Evolutionary conservation across 2,797 vertebrate species (phyloP), one percentile per base, ranked within the genome.

Genomic region (Pipistrellus pipistrellus): DNA sequence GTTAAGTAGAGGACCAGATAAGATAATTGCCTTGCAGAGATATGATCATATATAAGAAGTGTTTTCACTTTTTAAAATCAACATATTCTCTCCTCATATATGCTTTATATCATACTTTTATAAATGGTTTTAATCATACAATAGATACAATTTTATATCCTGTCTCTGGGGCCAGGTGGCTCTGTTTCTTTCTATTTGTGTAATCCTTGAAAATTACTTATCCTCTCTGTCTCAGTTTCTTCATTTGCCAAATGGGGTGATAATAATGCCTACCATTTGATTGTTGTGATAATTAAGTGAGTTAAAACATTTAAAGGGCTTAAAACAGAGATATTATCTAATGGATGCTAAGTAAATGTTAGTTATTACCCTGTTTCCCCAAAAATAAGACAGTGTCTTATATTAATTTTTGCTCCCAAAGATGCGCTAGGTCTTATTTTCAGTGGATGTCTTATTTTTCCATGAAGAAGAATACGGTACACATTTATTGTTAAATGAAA

Each of bases 51-150:
- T 32, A 32, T 13, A 84, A 41, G 13, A 88, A 94, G n/a, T 69
- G 27, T 89, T 96, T 90, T 92, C 35, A 83, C 46, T 91, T 83
- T 96, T 81, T 57, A 64, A 92, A 84, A 89, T 81, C 72, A 92
- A 92, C 53, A 3, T 23, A 64, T 77, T 35, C 35, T 72, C 41
- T 92, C 71, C 64, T 48, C 32, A 66, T 27, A n/a, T 48, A 87
- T 46, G 75, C 75, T 93, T 84, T 38, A 55, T 55, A 55, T 55
- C 21, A 55, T 23, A 23, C 53, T 55, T 55, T 55, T 23, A 32
- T 66, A 88, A 73, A 51, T 57, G 46, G 77, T 76, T 90, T 90
- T 88, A 89, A 90, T 82, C 48, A 75, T 64, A 71, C 0, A 64
- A 88, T 25, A 93, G 69, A 55, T 20, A 78, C 9, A 89, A 69